Evolutionary conservation across 2,888 invertebrate genomes (phyloP), one percentile per base, ranked within the genome.

Genomic region (Polyommatus icarus): DNA sequence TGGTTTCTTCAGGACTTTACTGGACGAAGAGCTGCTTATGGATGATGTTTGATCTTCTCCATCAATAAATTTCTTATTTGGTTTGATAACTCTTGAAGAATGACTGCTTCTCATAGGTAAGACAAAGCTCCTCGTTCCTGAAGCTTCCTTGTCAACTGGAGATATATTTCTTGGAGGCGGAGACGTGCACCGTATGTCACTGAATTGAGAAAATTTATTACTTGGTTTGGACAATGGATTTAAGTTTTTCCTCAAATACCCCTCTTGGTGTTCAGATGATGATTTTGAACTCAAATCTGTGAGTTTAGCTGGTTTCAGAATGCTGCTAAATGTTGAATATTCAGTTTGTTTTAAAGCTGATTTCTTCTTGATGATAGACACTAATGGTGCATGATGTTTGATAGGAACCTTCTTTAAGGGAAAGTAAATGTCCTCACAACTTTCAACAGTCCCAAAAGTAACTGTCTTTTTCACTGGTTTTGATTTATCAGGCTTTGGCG

Each of bases 81-180:
- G 98, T 88, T 97, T 98, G 77, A 98, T 98, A 71, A 97, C 97
- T 82, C 98, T 95, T 6, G 97, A 97, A 71, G 98, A 98, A 88
- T 98, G 97, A 20, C 96, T 97, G 93, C 98, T 98, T 84, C 97
- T 95, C 75, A 96, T 95, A 24, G 98, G 98, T 80, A 98, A 90
- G 54, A 97, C 95, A 93, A 97, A 97, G 87, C 96, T 96, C 76
- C 95, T 80, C 50, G 87, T 75, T 6, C 75, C 84, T 79, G 82
- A 84, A 15, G 84, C 86, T 61, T 93, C 92, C 83, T 89, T 92
- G 61, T 93, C 92, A 20, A 89, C 81, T 59, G 91, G 91, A 79
- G 94, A 94, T 76, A 85, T 80, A 82, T 88, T 92, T 82, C 91
- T 88, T 59, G 92, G 93, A 75, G 93, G 94, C 76, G 94, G 94